phyloP scores from a whole-genome alignment of 2,888 invertebrate species.

The Drosophila nr. fundita region DNA sequence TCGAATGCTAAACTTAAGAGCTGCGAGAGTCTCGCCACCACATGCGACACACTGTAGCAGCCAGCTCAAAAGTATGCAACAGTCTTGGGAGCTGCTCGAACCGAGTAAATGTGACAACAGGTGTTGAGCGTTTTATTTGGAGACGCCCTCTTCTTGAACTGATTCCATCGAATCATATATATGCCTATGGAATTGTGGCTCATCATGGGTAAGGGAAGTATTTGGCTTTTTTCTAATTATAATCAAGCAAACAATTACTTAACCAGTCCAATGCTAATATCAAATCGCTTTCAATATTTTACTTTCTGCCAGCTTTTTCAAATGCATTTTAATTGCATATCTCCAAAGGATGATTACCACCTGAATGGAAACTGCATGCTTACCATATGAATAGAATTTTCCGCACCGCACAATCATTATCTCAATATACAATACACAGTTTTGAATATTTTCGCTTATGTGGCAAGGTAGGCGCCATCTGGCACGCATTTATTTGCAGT shows the following conservation, averaged over 20 bases:
- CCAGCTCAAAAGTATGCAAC: constrained; percentile 66
- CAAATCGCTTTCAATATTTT: not conserved
- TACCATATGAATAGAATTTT: constrained; percentile 11
- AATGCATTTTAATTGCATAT: not conserved
- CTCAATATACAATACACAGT: not conserved
- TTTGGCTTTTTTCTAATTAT: not conserved
- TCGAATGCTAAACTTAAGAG: constrained; percentile 36
- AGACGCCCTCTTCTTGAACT: not conserved
- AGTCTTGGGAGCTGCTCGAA: not conserved
- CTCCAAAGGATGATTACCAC: not conserved
- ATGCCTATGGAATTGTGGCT: not conserved
- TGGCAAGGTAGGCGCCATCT: constrained; percentile 26
- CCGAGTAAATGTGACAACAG: constrained; percentile 21
- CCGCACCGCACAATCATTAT: not conserved
- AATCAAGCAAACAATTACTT: not conserved
- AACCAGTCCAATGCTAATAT: not conserved
- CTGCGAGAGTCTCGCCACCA: constrained; percentile 1
- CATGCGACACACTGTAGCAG: constrained; percentile 19
- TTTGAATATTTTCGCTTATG: constrained; percentile 2
- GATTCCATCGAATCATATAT: not conserved
- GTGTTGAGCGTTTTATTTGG: not conserved
- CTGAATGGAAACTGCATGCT: constrained; percentile 6
- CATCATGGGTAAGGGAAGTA: not conserved
- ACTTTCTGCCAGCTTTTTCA: not conserved
- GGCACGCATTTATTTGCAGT: constrained; percentile 20